phyloP scores from a whole-genome alignment of 1,140 invertebrate species.

The Heliconius congener region DNA sequence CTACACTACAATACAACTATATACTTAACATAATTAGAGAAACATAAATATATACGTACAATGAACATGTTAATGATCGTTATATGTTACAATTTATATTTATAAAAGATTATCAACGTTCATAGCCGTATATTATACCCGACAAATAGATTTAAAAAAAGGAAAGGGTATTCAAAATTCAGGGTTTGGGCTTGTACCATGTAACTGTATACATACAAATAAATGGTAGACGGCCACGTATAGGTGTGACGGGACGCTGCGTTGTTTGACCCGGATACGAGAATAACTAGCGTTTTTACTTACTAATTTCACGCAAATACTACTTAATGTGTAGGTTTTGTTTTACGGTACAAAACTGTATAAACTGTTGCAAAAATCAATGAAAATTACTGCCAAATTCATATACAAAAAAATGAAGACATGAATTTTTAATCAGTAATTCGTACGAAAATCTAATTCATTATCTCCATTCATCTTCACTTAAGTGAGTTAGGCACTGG shows the following conservation, averaged over 20 bases:
- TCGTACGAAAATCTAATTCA: no score
- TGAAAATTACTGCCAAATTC: no score
- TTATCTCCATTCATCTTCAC: no score
- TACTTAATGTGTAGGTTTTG: background rate
- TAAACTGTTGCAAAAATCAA: background rate
- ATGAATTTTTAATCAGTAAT: no score
- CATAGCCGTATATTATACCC: background rate
- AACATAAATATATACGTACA: background rate
- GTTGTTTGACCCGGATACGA: slow-evolving; percentile 41
- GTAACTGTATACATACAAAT: slow-evolving; percentile 28
- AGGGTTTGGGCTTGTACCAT: slow-evolving; percentile 24
- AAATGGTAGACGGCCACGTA: slow-evolving; percentile 34
- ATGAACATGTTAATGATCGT: background rate
- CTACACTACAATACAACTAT: background rate
- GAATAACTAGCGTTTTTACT: slow-evolving; percentile 41
- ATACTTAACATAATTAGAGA: background rate
- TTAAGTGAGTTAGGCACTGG: no score
- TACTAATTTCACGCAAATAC: slow-evolving; percentile 15
- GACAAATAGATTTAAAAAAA: background rate
- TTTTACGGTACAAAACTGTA: background rate
- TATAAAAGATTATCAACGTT: background rate
- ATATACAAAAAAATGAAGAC: no score
- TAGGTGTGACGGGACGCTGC: slow-evolving; percentile 20
- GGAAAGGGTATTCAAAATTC: background rate
- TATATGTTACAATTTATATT: background rate